These are phyloP conservation scores for Istiophorus platypterus DNA, from an alignment of 2,113 vertebrate genomes.

Conservation along the genomic window DNA sequence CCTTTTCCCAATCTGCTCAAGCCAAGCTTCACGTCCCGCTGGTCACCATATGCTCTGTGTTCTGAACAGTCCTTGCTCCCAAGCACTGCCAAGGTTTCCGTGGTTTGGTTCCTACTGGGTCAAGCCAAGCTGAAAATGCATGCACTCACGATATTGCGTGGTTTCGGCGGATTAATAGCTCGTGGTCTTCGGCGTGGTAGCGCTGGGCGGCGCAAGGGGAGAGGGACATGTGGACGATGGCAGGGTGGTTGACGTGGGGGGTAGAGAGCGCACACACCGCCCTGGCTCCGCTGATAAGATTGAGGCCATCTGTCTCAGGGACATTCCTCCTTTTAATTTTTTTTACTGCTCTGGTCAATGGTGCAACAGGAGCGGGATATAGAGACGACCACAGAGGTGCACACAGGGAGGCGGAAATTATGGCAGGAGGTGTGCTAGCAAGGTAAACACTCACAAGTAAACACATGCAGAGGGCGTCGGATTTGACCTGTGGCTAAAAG, in stretches of 20 bases:
- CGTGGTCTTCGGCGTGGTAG: conserved; percentile 8
- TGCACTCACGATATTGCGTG: conserved; percentile 36
- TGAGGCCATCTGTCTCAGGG: conserved; percentile 64
- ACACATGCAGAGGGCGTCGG: background rate
- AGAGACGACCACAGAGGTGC: background rate
- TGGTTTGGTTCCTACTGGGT: conserved; percentile 44
- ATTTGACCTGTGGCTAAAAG: background rate
- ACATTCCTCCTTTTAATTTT: conserved; percentile 73
- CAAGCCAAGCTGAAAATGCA: conserved; percentile 69
- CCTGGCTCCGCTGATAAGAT: conserved; percentile 37
- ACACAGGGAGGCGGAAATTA: background rate
- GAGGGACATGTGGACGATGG: conserved; percentile 41
- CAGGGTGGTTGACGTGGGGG: conserved; percentile 20
- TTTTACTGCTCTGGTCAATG: background rate
- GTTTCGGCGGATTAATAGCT: conserved; percentile 41
- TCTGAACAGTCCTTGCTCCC: conserved; percentile 1
- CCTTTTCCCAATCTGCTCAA: background rate
- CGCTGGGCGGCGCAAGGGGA: background rate
- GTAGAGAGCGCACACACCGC: conserved; percentile 25
- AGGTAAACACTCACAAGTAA: background rate
- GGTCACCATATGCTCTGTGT: conserved; percentile 52
- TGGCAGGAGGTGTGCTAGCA: background rate
- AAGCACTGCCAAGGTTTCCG: conserved; percentile 60
- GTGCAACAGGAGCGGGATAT: conserved; percentile 2
- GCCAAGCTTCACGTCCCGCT: conserved; percentile 36